These are phyloP conservation scores for Lasioglossum lativentre DNA, from an alignment of 2,888 invertebrate genomes.

Conservation along the genomic window DNA sequence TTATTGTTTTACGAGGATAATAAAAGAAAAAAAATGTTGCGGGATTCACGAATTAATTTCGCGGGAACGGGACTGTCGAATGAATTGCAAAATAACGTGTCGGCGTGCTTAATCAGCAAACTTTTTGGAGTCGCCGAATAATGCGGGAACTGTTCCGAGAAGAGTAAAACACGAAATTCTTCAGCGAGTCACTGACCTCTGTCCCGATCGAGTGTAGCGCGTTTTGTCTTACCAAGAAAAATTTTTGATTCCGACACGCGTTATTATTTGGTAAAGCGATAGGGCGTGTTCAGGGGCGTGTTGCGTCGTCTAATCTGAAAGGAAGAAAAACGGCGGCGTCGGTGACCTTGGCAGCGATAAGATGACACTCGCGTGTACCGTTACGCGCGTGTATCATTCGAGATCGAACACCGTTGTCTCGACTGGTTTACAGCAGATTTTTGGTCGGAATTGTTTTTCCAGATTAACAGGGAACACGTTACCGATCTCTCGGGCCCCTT, in stretches of 20 bases:
- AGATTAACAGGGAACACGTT: background rate
- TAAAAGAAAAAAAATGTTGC: background rate
- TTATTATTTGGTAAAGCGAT: slow-evolving; percentile 1
- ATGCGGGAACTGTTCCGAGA: background rate
- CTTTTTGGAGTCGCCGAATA: background rate
- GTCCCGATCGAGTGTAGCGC: background rate
- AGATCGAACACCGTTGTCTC: slow-evolving; percentile 18
- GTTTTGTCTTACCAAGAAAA: background rate
- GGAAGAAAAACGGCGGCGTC: background rate
- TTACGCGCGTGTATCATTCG: slow-evolving; percentile 31
- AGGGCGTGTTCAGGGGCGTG: background rate
- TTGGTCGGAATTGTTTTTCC: slow-evolving; percentile 5
- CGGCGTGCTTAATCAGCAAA: background rate
- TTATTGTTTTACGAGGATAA: background rate
- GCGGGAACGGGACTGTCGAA: background rate
- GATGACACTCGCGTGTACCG: slow-evolving; percentile 24
- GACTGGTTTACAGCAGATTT: background rate
- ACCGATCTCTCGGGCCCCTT: background rate
- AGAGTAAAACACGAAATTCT: background rate
- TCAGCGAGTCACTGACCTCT: background rate
- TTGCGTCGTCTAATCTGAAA: slow-evolving; percentile 18
- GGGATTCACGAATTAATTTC: background rate
- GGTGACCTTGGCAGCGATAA: slow-evolving; percentile 24
- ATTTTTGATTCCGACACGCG: background rate
- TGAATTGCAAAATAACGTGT: background rate